phyloP scores from a whole-genome alignment of 2,888 invertebrate species.

The Acrobasis consociella region DNA sequence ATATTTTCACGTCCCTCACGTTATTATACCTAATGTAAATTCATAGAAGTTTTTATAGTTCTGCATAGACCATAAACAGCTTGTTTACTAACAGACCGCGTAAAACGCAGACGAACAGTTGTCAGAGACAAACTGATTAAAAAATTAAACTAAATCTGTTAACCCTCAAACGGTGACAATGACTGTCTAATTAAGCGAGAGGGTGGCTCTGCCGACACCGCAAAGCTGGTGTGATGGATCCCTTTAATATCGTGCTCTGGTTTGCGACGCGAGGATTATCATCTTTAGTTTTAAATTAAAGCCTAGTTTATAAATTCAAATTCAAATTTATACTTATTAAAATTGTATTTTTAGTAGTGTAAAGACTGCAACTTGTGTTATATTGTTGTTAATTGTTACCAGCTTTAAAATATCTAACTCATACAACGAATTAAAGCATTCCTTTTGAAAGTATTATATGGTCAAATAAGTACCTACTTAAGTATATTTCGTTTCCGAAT shows the following conservation, averaged over 20 bases:
- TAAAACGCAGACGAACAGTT: slow-evolving; percentile 21
- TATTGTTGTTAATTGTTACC: no score
- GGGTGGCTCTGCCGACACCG: slow-evolving; percentile 62
- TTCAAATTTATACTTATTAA: not conserved
- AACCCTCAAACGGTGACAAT: slow-evolving; percentile 62
- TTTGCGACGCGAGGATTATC: slow-evolving; percentile 45
- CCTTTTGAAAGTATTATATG: no score
- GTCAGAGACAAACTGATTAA: slow-evolving; percentile 50
- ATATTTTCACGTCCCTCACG: no score
- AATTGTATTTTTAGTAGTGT: not conserved
- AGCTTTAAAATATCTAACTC: no score
- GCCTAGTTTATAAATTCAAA: slow-evolving; percentile 18
- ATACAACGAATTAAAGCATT: no score
- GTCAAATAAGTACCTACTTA: no score
- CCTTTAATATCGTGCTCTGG: slow-evolving; percentile 70
- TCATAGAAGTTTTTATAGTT: no score
- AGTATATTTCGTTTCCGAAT: no score
- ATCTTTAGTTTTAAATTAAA: slow-evolving; percentile 29
- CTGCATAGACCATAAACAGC: not conserved
- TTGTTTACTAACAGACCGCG: not conserved
- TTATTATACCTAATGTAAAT: no score
- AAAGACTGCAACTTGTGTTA: not conserved
- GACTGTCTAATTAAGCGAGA: slow-evolving; percentile 76
- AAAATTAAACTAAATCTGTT: slow-evolving; percentile 53
- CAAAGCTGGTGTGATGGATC: slow-evolving; percentile 79